Evolutionary conservation across 53 echinoderm and acorn worm genomes (phyloP).

Genomic region (Hippasteria phrygiana): DNA sequence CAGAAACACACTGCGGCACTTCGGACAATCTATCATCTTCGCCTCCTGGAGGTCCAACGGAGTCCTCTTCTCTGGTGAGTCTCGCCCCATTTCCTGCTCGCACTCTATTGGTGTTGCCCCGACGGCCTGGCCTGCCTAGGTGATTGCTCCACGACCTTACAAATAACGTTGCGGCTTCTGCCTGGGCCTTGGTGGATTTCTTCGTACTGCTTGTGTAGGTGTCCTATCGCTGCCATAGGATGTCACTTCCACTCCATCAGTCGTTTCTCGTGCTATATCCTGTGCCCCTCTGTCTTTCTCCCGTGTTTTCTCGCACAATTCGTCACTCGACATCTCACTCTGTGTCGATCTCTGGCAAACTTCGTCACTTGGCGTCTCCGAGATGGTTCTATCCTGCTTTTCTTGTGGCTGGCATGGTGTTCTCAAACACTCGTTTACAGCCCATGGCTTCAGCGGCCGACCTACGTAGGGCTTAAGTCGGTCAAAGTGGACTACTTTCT

Average conservation of each 20-base stretch:
- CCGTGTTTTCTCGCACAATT: not conserved
- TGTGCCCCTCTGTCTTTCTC: not conserved
- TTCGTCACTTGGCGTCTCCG: too few species aligned
- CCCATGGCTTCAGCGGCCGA: conserved; percentile 8
- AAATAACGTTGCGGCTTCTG: not conserved
- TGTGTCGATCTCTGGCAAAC: not conserved
- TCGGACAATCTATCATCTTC: conserved; percentile 7
- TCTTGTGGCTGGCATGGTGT: not conserved
- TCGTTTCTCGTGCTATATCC: not conserved
- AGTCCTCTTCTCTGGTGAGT: too few species aligned
- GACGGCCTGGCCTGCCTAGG: not conserved
- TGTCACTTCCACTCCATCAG: not conserved
- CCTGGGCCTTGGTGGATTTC: not conserved
- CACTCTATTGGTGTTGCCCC: not conserved
- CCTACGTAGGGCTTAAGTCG: conserved; percentile 7
- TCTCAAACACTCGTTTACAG: not conserved
- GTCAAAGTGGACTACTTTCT: conserved; percentile 22
- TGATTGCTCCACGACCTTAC: not conserved
- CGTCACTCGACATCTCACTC: not conserved
- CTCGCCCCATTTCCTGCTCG: not conserved
- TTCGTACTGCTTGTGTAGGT: not conserved
- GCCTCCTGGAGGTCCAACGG: too few species aligned
- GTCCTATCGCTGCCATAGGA: not conserved
- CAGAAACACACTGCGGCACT: conserved; percentile 2
- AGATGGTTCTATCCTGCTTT: too few species aligned